Evolutionary conservation across 2,888 invertebrate species (phyloP).

Genomic region (Pseudococcus longispinus): DNA sequence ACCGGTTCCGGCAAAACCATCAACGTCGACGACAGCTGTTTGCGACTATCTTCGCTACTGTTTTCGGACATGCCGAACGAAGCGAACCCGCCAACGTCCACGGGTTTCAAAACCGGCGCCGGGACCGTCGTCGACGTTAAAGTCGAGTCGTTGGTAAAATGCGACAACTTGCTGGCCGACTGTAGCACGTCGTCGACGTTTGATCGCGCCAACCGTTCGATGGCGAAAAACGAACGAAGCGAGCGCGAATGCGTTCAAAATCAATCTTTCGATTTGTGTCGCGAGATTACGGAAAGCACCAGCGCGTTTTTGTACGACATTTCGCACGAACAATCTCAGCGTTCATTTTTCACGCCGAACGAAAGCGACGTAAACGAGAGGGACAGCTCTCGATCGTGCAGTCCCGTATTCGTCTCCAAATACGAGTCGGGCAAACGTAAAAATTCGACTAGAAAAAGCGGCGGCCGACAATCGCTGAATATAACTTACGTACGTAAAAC

Average conservation of each 20-base stretch:
- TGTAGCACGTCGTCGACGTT: not conserved
- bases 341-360: not conserved
- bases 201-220: too few species aligned
- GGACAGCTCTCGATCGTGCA: not conserved
- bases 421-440: not conserved
- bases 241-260: not conserved
- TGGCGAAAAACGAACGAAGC: not conserved
- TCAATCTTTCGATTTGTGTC: not conserved
- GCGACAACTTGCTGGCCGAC: not conserved
- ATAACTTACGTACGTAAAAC: constrained; percentile 23
- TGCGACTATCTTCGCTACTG: not conserved
- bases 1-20: constrained; percentile 56
- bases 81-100: not conserved
- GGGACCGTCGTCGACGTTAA: too few species aligned
- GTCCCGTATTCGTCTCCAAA: constrained; percentile 38
- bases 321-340: not conserved
- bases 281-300: constrained; percentile 1
- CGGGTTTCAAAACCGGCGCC: not conserved
- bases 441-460: not conserved
- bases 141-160: constrained; percentile 23
- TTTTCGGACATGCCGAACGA: constrained; percentile 2
- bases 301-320: constrained; percentile 25
- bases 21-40: constrained; percentile 22
- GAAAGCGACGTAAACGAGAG: not conserved
- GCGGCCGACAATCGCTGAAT: not conserved